phyloP scores from a whole-genome alignment of 2,797 vertebrate species.

The Acrocephalus scirpaceus region DNA sequence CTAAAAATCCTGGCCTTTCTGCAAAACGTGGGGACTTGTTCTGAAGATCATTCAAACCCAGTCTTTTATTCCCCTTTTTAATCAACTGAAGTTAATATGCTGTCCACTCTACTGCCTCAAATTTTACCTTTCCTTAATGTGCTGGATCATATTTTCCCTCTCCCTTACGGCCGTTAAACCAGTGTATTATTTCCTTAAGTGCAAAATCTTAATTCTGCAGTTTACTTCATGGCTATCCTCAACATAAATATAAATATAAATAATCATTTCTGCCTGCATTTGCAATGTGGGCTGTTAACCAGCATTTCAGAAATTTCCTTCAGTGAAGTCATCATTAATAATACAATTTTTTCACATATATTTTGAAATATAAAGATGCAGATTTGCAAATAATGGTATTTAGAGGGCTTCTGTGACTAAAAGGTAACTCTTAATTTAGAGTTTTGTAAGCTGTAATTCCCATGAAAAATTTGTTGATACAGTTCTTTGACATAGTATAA shows the following conservation, averaged over 20 bases:
- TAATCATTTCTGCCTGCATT: neutral
- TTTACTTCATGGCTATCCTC: neutral
- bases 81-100: neutral
- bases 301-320: neutral
- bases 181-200: neutral
- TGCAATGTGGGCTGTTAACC: neutral
- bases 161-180: neutral
- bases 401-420: neutral
- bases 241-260: neutral
- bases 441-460: neutral
- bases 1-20: neutral
- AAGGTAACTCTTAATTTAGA: slow-evolving; percentile 23
- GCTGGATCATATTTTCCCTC: neutral
- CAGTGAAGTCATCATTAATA: neutral
- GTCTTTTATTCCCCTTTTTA: neutral
- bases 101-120: neutral
- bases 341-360: neutral
- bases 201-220: neutral
- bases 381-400: neutral
- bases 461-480: slow-evolving; percentile 22
- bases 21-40: neutral
- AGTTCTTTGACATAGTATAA: neutral
- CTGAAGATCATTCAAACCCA: neutral
- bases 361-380: slow-evolving; percentile 3
- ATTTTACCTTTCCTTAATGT: neutral